Conservation (phyloP, 2,888 invertebrate genomes). For the Platycnemis pennipes region DNA sequence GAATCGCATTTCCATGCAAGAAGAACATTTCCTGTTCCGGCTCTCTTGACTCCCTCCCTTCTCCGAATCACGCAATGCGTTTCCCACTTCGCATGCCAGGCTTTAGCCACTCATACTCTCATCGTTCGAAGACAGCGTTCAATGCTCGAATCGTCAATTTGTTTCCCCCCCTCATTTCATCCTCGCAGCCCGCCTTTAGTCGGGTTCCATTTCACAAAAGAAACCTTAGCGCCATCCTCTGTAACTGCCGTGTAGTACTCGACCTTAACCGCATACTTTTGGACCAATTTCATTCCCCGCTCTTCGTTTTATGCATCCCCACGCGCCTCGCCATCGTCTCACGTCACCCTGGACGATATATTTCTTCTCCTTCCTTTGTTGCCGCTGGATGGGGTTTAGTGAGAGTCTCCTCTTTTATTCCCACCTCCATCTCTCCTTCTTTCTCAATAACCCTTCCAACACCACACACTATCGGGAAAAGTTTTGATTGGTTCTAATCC, state of each 20-base stretch:
- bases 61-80: neutral
- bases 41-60: conserved; percentile 29
- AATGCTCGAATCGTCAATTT: neutral
- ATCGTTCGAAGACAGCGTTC: neutral
- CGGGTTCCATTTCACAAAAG: neutral
- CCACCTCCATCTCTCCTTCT: neutral
- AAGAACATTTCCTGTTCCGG: neutral
- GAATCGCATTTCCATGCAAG: neutral
- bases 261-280: neutral
- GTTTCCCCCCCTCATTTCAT: neutral
- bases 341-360: neutral
- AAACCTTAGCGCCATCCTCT: neutral
- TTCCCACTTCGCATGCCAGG: too few relatives aligned
- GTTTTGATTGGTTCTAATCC: conserved; percentile 66
- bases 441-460: conserved; percentile 1
- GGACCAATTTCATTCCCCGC: neutral
- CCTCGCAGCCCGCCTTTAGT: neutral
- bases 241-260: neutral
- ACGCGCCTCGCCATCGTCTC: neutral
- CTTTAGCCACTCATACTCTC: too few relatives aligned
- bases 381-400: neutral
- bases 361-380: conserved; percentile 1
- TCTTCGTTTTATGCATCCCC: neutral
- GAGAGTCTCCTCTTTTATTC: neutral
- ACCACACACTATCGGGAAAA: conserved; percentile 54